Conservation (phyloP, 2,797 vertebrate genomes). For the Chiloscyllium punctatum region DNA sequence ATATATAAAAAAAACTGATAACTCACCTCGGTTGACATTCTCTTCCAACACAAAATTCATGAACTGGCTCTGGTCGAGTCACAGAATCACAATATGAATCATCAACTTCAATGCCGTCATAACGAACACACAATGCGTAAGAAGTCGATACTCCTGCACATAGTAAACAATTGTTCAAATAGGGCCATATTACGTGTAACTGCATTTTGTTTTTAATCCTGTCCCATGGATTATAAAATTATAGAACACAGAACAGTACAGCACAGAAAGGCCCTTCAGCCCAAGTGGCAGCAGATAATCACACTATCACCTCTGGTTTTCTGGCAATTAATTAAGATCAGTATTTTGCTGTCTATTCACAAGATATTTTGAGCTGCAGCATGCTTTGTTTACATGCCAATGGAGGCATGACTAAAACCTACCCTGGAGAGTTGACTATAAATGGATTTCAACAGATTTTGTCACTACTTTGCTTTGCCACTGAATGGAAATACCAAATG, state of each 20-base stretch:
- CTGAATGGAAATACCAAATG: neutral
- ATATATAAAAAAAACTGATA: neutral
- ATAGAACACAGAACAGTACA: no score
- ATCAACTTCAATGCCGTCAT: conserved; percentile 88
- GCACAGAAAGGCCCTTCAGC: no score
- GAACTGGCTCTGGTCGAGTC: conserved; percentile 88
- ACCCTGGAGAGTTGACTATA: neutral
- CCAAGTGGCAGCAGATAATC: neutral
- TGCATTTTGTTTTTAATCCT: neutral
- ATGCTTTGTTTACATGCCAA: neutral
- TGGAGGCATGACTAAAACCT: neutral
- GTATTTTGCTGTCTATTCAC: neutral
- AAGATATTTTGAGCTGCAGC: neutral
- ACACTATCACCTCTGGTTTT: neutral
- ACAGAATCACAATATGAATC: conserved; percentile 86
- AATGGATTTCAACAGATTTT: neutral
- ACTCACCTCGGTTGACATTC: conserved; percentile 90
- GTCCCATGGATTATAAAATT: neutral
- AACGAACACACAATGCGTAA: conserved; percentile 87
- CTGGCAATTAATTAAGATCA: neutral
- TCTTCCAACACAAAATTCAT: conserved; percentile 91
- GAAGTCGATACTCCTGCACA: conserved; percentile 79
- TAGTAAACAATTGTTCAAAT: conserved; percentile 18
- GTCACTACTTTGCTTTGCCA: neutral
- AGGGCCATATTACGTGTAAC: neutral